Conservation (phyloP, 1,140 invertebrate genomes). For the Meteorus sp. region DNA sequence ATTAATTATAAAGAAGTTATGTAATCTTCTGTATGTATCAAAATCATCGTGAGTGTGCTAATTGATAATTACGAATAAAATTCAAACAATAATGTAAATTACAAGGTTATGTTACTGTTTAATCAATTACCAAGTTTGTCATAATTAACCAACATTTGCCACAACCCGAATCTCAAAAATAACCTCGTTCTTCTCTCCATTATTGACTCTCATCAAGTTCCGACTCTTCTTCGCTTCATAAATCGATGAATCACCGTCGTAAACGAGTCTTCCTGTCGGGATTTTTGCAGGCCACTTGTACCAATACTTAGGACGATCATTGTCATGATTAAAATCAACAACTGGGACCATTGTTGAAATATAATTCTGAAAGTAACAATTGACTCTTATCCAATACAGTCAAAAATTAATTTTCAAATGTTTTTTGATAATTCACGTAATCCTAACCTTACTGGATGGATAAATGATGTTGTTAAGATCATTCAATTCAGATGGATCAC, state of each 20-base stretch:
- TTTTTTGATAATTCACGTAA: background rate
- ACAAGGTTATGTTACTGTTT: no score
- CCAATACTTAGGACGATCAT: constrained; percentile 38
- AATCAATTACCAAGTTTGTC: no score
- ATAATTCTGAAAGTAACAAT: background rate
- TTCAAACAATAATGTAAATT: no score
- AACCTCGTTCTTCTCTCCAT: constrained; percentile 46
- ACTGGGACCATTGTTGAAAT: background rate
- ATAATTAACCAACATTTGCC: no score
- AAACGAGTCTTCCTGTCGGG: constrained; percentile 32
- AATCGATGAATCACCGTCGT: constrained; percentile 36
- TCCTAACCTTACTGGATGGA: constrained; percentile 36
- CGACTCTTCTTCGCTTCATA: constrained; percentile 38
- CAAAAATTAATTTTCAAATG: no score
- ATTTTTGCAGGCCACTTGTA: constrained; percentile 41
- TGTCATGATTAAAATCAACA: constrained; percentile 24
- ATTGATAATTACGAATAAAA: no score
- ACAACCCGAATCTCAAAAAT: constrained; percentile 50
- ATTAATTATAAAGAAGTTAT: no score
- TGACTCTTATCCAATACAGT: no score
- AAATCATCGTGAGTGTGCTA: no score
- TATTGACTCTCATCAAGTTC: constrained; percentile 42
- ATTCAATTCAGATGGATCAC: constrained; percentile 28
- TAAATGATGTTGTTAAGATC: constrained; percentile 23
- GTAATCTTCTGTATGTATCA: no score